A percentile compares a stretch with the other conserved stretches of the same genome.
phyloP scores from a whole-genome alignment of 2,113 vertebrate genomes.

The Petrocephalus zakoni region DNA sequence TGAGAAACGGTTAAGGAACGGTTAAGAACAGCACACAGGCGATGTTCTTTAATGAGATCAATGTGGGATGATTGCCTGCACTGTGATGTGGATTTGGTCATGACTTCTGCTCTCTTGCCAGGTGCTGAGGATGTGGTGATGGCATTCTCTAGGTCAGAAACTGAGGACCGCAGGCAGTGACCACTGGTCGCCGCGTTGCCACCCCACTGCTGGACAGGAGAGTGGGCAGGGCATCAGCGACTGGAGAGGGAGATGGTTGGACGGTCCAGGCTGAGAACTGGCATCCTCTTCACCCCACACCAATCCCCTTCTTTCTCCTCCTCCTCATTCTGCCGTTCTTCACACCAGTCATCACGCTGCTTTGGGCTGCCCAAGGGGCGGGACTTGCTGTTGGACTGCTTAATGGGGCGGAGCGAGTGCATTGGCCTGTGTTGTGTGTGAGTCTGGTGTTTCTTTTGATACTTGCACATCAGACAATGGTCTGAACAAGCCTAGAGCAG shows the following conservation, averaged over 20 bases:
- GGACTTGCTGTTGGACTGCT: constrained; percentile 39
- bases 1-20: not conserved
- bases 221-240: constrained; percentile 38
- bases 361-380: constrained; percentile 40
- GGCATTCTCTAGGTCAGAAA: constrained; percentile 96
- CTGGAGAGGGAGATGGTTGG: constrained; percentile 29
- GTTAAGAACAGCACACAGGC: not conserved
- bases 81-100: not conserved
- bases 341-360: constrained; percentile 40
- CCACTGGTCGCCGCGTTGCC: constrained; percentile 30
- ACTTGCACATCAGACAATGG: constrained; percentile 32
- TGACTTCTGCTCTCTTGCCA: constrained; percentile 40
- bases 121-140: constrained; percentile 98
- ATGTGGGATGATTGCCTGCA: not conserved
- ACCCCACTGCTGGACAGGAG: not conserved
- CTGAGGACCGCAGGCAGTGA: constrained; percentile 95
- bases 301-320: constrained; percentile 25
- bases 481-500: constrained; percentile 45
- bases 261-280: constrained; percentile 25
- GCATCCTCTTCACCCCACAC: constrained; percentile 19
- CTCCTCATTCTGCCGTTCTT: constrained; percentile 30
- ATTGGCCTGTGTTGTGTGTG: not conserved
- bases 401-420: constrained; percentile 40
- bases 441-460: constrained; percentile 17
- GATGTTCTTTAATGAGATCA: not conserved